These are phyloP conservation scores for Latrodectus elegans DNA, from an alignment of 2,888 invertebrate species.

Conservation along the genomic window DNA sequence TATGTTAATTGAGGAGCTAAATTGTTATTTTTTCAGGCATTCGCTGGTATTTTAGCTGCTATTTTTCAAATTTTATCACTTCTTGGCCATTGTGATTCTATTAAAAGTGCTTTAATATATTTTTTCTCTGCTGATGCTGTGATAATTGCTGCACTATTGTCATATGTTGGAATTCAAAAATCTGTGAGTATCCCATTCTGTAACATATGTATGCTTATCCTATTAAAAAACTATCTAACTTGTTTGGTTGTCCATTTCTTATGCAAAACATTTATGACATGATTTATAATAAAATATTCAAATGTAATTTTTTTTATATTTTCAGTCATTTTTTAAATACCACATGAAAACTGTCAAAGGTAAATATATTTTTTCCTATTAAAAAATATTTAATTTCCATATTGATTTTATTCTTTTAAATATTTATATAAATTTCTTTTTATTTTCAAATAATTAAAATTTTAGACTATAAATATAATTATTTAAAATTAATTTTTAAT, in stretches of 20 bases:
- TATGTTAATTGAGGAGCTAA: too few relatives aligned
- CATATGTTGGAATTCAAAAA: slow-evolving; percentile 82
- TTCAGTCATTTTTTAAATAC: slow-evolving; percentile 57
- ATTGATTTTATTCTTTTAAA: too few relatives aligned
- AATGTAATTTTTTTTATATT: slow-evolving; percentile 10
- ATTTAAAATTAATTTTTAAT: too few relatives aligned
- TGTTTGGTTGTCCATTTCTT: too few relatives aligned
- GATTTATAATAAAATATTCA: neutral
- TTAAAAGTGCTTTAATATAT: slow-evolving; percentile 89
- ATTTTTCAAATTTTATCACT: slow-evolving; percentile 79
- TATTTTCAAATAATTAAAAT: too few relatives aligned
- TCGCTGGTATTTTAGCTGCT: slow-evolving; percentile 70
- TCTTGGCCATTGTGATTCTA: slow-evolving; percentile 86
- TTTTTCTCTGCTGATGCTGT: slow-evolving; percentile 89
- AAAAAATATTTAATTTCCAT: neutral
- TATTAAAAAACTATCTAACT: too few relatives aligned
- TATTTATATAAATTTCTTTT: too few relatives aligned
- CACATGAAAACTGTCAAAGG: slow-evolving; percentile 52
- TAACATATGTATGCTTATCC: too few relatives aligned
- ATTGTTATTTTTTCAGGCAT: slow-evolving; percentile 62
- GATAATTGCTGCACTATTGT: slow-evolving; percentile 82
- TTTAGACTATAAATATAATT: too few relatives aligned
- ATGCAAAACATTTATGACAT: neutral
- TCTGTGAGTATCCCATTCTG: slow-evolving; percentile 78
- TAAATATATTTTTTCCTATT: neutral